Conservation (phyloP, 2,113 vertebrate species). For the Pheucticus melanocephalus region DNA sequence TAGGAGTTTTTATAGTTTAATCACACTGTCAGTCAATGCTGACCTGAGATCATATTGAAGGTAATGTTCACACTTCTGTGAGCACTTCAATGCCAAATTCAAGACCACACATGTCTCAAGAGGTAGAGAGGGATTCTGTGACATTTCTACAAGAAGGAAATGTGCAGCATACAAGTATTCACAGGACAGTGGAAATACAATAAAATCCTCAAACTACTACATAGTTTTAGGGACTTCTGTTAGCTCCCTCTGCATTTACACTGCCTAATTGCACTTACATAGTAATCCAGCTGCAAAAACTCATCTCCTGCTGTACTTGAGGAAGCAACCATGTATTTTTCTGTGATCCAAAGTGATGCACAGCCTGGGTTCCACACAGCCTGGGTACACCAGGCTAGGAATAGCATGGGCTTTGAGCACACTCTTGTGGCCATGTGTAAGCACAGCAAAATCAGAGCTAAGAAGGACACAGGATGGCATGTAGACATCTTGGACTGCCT, state of each 20-base stretch:
- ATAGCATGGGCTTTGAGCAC: neutral
- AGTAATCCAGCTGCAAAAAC: neutral
- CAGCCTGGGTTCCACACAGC: neutral
- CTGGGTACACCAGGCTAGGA: fast-evolving
- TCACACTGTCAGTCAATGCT: neutral
- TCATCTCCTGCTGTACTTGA: neutral
- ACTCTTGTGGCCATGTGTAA: neutral
- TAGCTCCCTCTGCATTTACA: neutral
- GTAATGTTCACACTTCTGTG: neutral
- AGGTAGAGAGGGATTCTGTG: neutral
- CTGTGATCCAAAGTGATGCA: fast-evolving
- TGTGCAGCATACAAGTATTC: neutral
- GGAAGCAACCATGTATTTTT: neutral
- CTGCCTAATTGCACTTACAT: neutral
- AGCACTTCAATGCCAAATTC: neutral
- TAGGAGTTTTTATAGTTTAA: neutral
- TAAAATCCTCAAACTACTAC: neutral
- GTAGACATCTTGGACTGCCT: neutral
- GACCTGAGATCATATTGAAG: neutral
- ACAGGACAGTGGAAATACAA: neutral
- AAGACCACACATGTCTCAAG: neutral
- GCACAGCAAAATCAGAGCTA: neutral
- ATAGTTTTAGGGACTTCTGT: neutral
- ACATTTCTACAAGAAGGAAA: neutral
- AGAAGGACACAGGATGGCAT: neutral